Evolutionary conservation across 2,113 vertebrate genomes (phyloP).

Genomic region (Phaethornis superciliosus): DNA sequence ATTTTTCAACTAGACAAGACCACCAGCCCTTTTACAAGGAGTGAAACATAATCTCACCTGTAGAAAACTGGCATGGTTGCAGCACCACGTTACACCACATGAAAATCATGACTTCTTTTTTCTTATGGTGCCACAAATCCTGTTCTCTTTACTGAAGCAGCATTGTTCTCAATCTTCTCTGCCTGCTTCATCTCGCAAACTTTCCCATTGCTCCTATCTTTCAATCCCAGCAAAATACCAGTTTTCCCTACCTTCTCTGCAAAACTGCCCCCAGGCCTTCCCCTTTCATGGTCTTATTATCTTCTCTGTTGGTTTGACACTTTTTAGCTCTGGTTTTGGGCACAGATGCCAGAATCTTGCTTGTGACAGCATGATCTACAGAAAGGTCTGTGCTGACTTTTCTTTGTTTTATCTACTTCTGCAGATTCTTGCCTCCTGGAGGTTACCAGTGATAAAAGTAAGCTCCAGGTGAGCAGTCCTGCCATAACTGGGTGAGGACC

Average conservation of each 20-base stretch:
- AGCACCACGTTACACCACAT: accelerated
- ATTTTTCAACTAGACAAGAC: background rate
- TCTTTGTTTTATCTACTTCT: background rate
- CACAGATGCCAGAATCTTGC: background rate
- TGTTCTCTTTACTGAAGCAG: background rate
- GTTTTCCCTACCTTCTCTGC: background rate
- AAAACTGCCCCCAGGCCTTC: background rate
- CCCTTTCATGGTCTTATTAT: accelerated
- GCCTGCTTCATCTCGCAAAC: background rate
- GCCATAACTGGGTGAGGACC: background rate
- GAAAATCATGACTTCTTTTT: background rate
- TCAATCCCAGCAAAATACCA: background rate
- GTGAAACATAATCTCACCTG: background rate
- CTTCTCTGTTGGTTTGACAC: background rate
- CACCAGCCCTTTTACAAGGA: background rate
- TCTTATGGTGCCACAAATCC: background rate
- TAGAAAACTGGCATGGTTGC: accelerated
- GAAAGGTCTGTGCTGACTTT: background rate
- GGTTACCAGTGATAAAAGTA: background rate
- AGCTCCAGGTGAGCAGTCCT: background rate
- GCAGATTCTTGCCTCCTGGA: background rate
- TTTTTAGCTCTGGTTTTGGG: background rate
- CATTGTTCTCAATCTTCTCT: background rate
- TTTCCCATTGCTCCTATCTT: background rate
- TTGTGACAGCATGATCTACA: background rate